Evolutionary conservation across 2,888 invertebrate genomes (phyloP).

Genomic region (Ennomos erosarius): DNA sequence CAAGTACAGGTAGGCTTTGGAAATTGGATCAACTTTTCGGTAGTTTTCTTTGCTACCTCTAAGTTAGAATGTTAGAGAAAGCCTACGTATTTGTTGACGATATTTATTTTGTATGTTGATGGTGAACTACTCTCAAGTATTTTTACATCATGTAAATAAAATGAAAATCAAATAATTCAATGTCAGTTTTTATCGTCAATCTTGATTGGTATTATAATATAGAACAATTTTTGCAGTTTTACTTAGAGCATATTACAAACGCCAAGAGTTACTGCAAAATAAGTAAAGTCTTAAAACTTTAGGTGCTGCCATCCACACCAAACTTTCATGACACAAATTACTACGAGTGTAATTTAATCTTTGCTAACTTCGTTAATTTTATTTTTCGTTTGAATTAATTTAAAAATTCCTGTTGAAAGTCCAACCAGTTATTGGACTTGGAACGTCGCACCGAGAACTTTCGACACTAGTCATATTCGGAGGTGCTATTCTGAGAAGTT

Average conservation of each 20-base stretch:
- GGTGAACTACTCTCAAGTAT: no score
- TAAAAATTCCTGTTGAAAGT: constrained; percentile 77
- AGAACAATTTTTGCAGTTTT: no score
- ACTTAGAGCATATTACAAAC: no score
- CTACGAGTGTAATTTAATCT: constrained; percentile 78
- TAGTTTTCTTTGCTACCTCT: constrained; percentile 18
- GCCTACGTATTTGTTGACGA: constrained; percentile 9
- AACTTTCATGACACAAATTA: constrained; percentile 78
- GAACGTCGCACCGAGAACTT: constrained; percentile 66
- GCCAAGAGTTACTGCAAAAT: background rate
- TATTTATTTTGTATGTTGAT: constrained; percentile 9
- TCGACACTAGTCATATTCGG: constrained; percentile 75
- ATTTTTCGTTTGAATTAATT: constrained; percentile 83
- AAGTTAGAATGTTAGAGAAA: constrained; percentile 17
- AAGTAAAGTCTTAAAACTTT: constrained; percentile 32
- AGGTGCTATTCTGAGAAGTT: constrained; percentile 68
- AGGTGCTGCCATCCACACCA: constrained; percentile 57
- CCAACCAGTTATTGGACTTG: constrained; percentile 77
- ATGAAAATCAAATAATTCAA: no score
- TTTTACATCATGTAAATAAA: no score
- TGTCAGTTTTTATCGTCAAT: no score
- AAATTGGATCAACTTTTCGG: constrained; percentile 37
- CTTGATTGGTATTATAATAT: no score
- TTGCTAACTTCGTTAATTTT: constrained; percentile 78
- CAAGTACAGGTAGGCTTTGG: constrained; percentile 36